Conservation (phyloP, 2,797 vertebrate species). For the Columba guinea region DNA sequence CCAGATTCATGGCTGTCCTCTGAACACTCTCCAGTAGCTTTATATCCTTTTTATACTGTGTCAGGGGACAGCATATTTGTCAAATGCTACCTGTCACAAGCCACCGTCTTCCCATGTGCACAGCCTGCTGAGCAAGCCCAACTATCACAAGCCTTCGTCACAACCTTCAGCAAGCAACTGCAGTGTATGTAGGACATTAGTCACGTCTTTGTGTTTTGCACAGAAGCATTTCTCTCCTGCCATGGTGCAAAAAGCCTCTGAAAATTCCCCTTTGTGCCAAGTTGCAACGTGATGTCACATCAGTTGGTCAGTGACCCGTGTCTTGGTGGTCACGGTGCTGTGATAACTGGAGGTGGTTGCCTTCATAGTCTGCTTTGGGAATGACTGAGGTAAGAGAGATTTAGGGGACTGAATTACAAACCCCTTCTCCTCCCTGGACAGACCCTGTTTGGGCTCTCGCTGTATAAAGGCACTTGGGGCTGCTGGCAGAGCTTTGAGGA, state of each 20-base stretch:
- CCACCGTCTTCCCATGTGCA: accelerated
- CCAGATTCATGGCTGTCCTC: no score
- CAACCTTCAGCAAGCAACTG: not conserved
- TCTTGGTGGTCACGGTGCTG: not conserved
- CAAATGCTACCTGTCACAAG: not conserved
- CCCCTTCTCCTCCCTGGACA: not conserved
- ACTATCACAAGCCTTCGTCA: not conserved
- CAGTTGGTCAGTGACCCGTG: not conserved
- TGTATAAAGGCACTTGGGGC: not conserved
- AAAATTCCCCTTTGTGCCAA: not conserved
- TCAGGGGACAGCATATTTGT: not conserved
- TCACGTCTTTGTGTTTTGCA: not conserved
- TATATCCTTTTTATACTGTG: no score
- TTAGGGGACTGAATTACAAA: not conserved
- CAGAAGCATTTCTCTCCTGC: not conserved
- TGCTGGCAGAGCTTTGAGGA: not conserved
- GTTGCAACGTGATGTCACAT: accelerated
- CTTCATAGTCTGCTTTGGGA: not conserved
- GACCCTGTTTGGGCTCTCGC: not conserved
- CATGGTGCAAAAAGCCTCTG: accelerated
- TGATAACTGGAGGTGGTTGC: accelerated
- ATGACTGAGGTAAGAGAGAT: not conserved
- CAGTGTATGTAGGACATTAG: not conserved
- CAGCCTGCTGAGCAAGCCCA: not conserved
- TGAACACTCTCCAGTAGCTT: no score